Evolutionary conservation across 2,888 invertebrate genomes (phyloP), one percentile per base, ranked within the genome.

Genomic region (Magallana nippona): DNA sequence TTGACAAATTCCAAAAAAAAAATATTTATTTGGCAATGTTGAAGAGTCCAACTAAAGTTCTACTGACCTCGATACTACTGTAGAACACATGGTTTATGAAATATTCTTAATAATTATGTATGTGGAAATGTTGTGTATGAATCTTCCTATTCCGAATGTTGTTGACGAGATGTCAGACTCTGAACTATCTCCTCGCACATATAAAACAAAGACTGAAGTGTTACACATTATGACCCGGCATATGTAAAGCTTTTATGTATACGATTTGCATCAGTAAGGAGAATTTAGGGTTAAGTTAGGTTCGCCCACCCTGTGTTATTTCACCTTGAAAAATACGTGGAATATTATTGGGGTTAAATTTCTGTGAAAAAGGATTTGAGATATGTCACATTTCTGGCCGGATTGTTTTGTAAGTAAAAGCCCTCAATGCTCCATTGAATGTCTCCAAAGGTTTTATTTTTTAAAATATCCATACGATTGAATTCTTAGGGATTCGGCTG

Each of bases 331-430:
- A 71, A 71, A 71, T 71, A 71, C 71, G 27, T 71, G 27, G 22
- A 71, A 27, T 71, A 71, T 71, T 71, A 71, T 71, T 71, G 71
- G 71, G 71, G 71, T 71, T 32, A 71, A 71, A 71, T 71, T 71
- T 71, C 71, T 77, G 56, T 55, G 77, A 55, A 55, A 44, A 27
- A 19, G 55, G 63, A 63, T 55, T 82, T 63, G 27, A 55, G 63
- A 63, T 62, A 55, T 62, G 57, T 22, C 58, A 44, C 19, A 19
- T 55, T 78, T n/a, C 44, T 27, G 55, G 22, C 82, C 81, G 81
- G 82, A 81, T 58, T 83, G 81, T 60, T 83, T 77, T 71, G 27
- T 71, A 71, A 71, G 60, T 60, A 60, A 8, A 71, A 71, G 71
- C 71, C 32, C 32, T 15, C 71, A 71, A 27, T 32, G 19, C 22